A percentile compares a stretch with the other conserved stretches of the same genome.
phyloP scores from a whole-genome alignment of 1,140 invertebrate species.

The Drosophila lini region DNA sequence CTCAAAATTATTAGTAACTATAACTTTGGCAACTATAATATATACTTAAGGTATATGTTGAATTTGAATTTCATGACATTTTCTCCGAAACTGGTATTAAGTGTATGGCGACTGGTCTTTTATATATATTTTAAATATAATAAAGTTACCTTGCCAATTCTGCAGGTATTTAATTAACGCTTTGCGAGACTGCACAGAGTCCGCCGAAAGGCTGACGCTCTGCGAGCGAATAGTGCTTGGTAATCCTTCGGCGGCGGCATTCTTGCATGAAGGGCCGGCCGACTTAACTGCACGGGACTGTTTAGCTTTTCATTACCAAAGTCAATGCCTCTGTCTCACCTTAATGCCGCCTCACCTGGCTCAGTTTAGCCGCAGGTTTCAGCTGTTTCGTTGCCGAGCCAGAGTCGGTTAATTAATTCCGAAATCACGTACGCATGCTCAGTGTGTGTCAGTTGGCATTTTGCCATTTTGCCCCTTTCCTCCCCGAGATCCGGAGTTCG shows the following conservation, averaged over 20 bases:
- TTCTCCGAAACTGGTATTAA: constrained; percentile 22
- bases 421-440: constrained; percentile 66
- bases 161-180: constrained; percentile 52
- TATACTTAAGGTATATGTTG: background rate
- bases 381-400: constrained; percentile 30
- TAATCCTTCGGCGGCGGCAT: constrained; percentile 61
- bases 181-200: constrained; percentile 11
- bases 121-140: constrained; percentile 40
- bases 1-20: background rate
- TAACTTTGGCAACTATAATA: background rate
- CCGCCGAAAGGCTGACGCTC: background rate
- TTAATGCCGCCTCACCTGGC: constrained; percentile 28
- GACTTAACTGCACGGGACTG: constrained; percentile 16
- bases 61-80: background rate
- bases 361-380: constrained; percentile 4
- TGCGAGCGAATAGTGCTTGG: constrained; percentile 11
- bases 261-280: constrained; percentile 72
- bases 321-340: constrained; percentile 60
- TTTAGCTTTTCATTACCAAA: constrained; percentile 65
- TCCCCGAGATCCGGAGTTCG: constrained; percentile 15
- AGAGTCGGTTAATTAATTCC: constrained; percentile 57
- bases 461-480: constrained; percentile 26
- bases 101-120: constrained; percentile 17
- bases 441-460: constrained; percentile 41
- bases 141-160: constrained; percentile 42